These are phyloP conservation scores for Pristionchus maxplancki DNA, from an alignment of 2,888 invertebrate genomes.

Conservation along the genomic window DNA sequence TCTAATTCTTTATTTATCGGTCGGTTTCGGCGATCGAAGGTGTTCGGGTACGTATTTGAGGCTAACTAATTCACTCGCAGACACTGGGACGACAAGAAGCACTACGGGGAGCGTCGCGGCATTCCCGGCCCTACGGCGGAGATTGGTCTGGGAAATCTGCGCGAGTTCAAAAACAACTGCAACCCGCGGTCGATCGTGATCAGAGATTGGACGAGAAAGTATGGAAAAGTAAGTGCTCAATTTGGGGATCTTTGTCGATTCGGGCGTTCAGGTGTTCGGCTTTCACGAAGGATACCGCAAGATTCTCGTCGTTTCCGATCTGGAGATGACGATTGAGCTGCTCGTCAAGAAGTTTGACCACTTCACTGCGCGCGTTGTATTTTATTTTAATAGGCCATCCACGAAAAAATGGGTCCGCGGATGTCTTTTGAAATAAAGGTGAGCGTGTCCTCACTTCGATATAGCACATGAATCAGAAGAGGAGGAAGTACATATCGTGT, in stretches of 20 bases:
- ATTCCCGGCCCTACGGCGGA: constrained; percentile 62
- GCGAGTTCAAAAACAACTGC: constrained; percentile 53
- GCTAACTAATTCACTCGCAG: no score
- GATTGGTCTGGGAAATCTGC: constrained; percentile 63
- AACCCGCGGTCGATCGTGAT: constrained; percentile 56
- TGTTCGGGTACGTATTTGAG: no score
- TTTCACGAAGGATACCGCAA: constrained; percentile 64
- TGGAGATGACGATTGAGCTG: constrained; percentile 78
- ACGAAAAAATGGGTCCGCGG: neutral
- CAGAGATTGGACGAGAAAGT: constrained; percentile 69
- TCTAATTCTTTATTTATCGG: no score
- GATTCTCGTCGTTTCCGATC: constrained; percentile 78
- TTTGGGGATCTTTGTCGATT: no score
- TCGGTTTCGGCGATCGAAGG: no score
- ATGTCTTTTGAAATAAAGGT: no score
- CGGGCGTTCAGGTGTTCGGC: constrained; percentile 55
- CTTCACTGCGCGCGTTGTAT: constrained; percentile 79
- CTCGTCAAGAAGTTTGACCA: no score
- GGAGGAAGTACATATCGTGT: no score
- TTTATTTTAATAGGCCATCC: no score
- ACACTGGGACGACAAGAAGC: constrained; percentile 53
- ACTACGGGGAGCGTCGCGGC: constrained; percentile 69
- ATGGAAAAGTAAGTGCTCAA: constrained; percentile 49
- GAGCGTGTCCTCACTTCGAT: no score
- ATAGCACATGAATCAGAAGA: no score